Base-by-base conservation (phyloP, 2,797 vertebrate genomes). In the Buceros bicornis region DNA sequence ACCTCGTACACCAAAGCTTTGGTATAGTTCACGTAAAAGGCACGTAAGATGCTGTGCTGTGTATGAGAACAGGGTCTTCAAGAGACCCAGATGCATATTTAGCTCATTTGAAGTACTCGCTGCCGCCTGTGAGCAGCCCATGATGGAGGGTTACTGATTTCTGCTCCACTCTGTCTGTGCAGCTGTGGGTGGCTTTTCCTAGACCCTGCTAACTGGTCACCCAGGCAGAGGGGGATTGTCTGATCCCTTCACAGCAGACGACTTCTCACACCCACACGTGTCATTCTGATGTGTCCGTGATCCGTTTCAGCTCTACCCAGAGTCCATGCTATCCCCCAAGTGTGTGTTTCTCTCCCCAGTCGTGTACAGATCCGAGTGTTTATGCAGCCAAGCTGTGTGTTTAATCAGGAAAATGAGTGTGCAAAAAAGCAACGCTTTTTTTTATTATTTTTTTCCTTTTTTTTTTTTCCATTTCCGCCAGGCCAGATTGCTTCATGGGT, bases 101-200 rank as follows among this genome's bases (percentile, higher is more conserved):
- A 56, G 64, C 50, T 81, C 56, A 29, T 80, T 31, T 86, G 69
- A 65, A 62, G 43, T 43, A 3, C 54, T 91, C n/a, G 0, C 10
- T 69, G 87, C 28, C 58, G 31, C n/a, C 56, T 54, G 60, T 37
- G 76, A 56, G 58, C 77, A 72, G 67, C 35, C 50, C 31, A 5
- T 0, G 0, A 10, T 15, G 16, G 10, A 69, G 19, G 2, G 18
- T 26, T 22, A 54, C 60, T 2, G 2, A 29, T 37, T 67, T 19
- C 79, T 87, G 53, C 56, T 58, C 37, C 6, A 1, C 19, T 50
- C 80, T 45, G 12, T 20, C 73, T 48, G 7, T n/a, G n/a, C n/a
- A 65, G 47, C 82, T 47, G 20, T 14, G 62, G 58, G 58, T 82
- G 70, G 60, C 56, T 8, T 93, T 70, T 71, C 58, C 33, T 16